These are phyloP conservation scores for Arge pagana DNA, from an alignment of 2,888 invertebrate genomes.

Conservation along the genomic window DNA sequence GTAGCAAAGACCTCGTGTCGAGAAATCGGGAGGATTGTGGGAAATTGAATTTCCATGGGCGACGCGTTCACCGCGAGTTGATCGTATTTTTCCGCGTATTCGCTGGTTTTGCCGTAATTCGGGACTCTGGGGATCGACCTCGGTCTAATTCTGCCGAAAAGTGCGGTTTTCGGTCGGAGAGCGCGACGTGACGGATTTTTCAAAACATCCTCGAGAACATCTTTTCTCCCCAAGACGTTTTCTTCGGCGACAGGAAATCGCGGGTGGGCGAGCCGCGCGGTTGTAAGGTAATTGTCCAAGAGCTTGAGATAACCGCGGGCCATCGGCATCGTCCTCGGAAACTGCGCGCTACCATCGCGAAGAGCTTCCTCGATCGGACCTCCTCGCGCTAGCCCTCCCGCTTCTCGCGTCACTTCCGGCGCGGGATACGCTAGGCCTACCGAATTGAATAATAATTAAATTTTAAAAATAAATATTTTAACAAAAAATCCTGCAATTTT, in stretches of 20 bases:
- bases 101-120: slow-evolving; percentile 31
- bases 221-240: slow-evolving; percentile 48
- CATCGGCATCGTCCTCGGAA: no score
- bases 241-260: slow-evolving; percentile 47
- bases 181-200: slow-evolving; percentile 30
- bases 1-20: slow-evolving; percentile 42
- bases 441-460: no score
- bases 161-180: slow-evolving; percentile 29
- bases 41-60: slow-evolving; percentile 26
- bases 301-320: slow-evolving; percentile 5
- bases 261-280: slow-evolving; percentile 46
- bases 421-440: slow-evolving; percentile 25
- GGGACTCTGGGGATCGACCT: slow-evolving; percentile 26
- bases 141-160: slow-evolving; percentile 20
- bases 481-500: no score
- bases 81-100: slow-evolving; percentile 26
- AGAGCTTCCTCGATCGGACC: slow-evolving; percentile 29
- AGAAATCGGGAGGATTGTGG: slow-evolving; percentile 29
- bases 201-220: slow-evolving; percentile 52
- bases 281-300: slow-evolving; percentile 54
- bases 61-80: slow-evolving; percentile 1
- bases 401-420: slow-evolving; percentile 15
- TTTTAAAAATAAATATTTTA: no score
- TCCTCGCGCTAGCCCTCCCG: slow-evolving; percentile 8
- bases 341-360: no score